Percentiles rank a stretch among this genome's conserved stretches.
phyloP scores from a whole-genome alignment of 2,113 vertebrate species.

The Scophthalmus maximus region DNA sequence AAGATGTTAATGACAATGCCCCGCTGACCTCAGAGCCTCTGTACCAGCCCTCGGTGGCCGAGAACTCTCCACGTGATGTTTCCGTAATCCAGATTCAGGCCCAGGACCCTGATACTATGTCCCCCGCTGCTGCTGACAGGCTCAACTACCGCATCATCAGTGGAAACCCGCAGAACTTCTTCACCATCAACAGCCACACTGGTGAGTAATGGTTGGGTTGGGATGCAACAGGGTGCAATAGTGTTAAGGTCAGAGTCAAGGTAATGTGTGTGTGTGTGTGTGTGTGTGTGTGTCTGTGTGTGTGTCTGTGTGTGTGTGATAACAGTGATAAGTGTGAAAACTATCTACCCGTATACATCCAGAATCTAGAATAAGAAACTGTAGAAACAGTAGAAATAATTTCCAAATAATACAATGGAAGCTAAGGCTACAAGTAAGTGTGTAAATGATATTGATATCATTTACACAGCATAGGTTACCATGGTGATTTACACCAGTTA shows the following conservation, averaged over 20 bases:
- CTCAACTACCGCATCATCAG: slow-evolving; percentile 92
- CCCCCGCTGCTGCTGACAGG: slow-evolving; percentile 74
- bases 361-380: background rate
- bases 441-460: too few species aligned
- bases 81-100: slow-evolving; percentile 95
- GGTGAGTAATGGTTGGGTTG: slow-evolving; percentile 79
- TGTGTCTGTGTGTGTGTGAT: too few species aligned
- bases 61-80: slow-evolving; percentile 94
- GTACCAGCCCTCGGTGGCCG: slow-evolving; percentile 88
- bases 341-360: too few species aligned
- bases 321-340: too few species aligned
- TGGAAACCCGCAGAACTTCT: slow-evolving; percentile 98
- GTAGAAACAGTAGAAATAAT: too few species aligned
- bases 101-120: slow-evolving; percentile 90
- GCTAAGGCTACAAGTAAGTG: too few species aligned
- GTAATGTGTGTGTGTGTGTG: too few species aligned
- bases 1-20: slow-evolving; percentile 97
- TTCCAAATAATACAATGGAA: too few species aligned
- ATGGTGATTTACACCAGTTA: background rate
- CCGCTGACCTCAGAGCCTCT: slow-evolving; percentile 93
- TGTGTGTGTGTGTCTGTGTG: too few species aligned
- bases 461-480: background rate
- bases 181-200: slow-evolving; percentile 91
- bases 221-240: background rate
- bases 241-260: too few species aligned